Conservation (phyloP, 2,888 invertebrate species). For the Carcina quercana region DNA sequence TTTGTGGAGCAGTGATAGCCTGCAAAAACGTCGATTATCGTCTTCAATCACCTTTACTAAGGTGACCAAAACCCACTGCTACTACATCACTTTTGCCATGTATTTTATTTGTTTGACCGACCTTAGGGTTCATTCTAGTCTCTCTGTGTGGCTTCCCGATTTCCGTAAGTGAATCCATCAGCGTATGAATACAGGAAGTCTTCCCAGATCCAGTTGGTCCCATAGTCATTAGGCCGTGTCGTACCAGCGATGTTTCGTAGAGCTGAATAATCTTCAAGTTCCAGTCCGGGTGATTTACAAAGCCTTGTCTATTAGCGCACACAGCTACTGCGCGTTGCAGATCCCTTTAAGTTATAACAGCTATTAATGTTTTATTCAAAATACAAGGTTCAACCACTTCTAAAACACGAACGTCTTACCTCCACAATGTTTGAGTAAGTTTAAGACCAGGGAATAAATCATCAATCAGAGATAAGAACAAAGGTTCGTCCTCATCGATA, state of each 20-base stretch:
- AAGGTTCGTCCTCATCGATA: conserved; percentile 93
- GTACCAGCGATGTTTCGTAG: conserved; percentile 89
- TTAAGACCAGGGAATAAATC: conserved; percentile 93
- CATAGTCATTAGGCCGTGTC: conserved; percentile 92
- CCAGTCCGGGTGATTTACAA: conserved; percentile 90
- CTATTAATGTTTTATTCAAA: neutral
- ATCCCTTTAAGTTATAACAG: conserved; percentile 68
- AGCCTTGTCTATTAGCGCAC: conserved; percentile 76
- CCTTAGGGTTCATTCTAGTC: conserved; percentile 94
- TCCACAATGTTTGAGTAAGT: conserved; percentile 77
- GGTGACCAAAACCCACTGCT: too few relatives aligned
- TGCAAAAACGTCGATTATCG: too few relatives aligned
- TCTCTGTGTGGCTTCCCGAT: conserved; percentile 86
- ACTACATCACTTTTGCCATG: too few relatives aligned
- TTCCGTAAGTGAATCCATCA: conserved; percentile 86
- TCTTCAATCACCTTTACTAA: too few relatives aligned
- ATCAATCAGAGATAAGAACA: conserved; percentile 89
- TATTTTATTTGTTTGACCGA: conserved; percentile 34
- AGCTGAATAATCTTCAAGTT: conserved; percentile 90
- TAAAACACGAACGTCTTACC: too few relatives aligned
- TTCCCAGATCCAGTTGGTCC: conserved; percentile 93
- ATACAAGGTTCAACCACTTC: too few relatives aligned
- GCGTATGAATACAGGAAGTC: conserved; percentile 84
- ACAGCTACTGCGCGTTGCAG: conserved; percentile 82
- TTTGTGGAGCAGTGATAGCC: conserved; percentile 94